phyloP scores from a whole-genome alignment of 2,797 vertebrate species.

The Falco concolor region DNA sequence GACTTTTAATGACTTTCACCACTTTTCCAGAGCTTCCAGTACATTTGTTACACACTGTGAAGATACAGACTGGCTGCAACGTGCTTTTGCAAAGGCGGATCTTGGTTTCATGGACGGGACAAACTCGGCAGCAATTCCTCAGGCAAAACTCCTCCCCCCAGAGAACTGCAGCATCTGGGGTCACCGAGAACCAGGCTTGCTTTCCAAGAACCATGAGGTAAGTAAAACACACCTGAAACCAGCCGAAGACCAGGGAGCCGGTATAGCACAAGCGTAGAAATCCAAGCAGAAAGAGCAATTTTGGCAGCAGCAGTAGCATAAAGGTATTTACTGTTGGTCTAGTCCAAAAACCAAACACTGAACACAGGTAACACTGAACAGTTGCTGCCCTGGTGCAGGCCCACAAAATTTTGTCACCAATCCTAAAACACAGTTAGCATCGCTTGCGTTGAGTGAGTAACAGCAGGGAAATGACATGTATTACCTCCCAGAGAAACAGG shows the following conservation, averaged over 20 bases:
- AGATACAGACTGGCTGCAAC: rapidly evolving
- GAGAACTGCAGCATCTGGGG: neutral
- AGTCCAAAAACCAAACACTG: slow-evolving; percentile 37
- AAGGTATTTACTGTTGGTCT: slow-evolving; percentile 27
- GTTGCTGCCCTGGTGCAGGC: neutral
- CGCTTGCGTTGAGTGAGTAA: neutral
- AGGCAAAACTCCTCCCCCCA: neutral
- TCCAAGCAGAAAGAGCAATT: neutral
- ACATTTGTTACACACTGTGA: neutral
- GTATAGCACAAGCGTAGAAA: neutral
- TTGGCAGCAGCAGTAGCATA: neutral
- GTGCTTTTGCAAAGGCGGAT: neutral
- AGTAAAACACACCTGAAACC: neutral
- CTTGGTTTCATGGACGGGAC: neutral
- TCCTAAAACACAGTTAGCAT: neutral
- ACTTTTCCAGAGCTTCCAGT: neutral
- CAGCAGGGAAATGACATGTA: neutral
- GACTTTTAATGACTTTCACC: neutral
- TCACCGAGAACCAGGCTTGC: neutral
- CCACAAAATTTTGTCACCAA: neutral
- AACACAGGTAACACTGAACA: neutral
- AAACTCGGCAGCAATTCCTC: neutral
- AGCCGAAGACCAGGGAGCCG: neutral
- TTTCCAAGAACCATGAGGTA: slow-evolving; percentile 47
- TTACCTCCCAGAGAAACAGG: neutral